These are phyloP conservation scores for Thalassoma bifasciatum DNA, from an alignment of 2,113 vertebrate species.

Conservation along the genomic window DNA sequence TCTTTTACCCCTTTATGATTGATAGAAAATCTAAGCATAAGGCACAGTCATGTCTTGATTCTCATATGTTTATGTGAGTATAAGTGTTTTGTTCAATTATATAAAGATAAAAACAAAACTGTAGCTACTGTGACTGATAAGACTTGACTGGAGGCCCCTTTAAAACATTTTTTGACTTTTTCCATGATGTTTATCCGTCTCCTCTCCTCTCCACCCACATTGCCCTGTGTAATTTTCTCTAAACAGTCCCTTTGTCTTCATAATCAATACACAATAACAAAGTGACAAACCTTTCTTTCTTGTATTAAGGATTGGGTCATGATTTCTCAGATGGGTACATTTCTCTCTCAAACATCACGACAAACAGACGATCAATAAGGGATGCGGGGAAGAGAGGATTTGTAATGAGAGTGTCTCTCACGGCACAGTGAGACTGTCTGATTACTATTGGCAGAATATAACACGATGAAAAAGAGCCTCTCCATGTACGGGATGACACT, in stretches of 20 bases:
- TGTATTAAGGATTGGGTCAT: slow-evolving; percentile 57
- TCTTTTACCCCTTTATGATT: neutral
- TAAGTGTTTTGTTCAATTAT: slow-evolving; percentile 8
- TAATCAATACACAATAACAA: slow-evolving; percentile 74
- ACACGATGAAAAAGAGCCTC: slow-evolving; percentile 58
- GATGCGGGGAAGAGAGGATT: slow-evolving; percentile 67
- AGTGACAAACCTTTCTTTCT: slow-evolving; percentile 60
- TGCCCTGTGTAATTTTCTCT: slow-evolving; percentile 53
- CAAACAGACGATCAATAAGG: slow-evolving; percentile 75
- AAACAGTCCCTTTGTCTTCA: slow-evolving; percentile 64
- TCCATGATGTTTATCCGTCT: slow-evolving; percentile 26
- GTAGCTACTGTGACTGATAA: slow-evolving; percentile 5
- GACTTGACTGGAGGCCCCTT: neutral
- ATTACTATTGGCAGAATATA: slow-evolving; percentile 69
- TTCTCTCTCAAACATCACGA: slow-evolving; percentile 70
- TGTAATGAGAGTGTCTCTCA: slow-evolving; percentile 67
- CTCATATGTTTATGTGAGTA: neutral
- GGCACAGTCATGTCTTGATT: neutral
- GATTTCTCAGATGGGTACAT: slow-evolving; percentile 68
- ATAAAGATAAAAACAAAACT: slow-evolving; percentile 23
- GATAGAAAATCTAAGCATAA: neutral
- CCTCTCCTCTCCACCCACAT: slow-evolving; percentile 35
- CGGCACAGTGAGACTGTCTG: slow-evolving; percentile 57
- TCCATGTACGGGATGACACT: slow-evolving; percentile 45
- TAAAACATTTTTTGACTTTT: slow-evolving; percentile 6